Evolutionary conservation across 2,113 vertebrate species (phyloP), one percentile per base, ranked within the genome.

Genomic region (Cyprinus carpio): DNA sequence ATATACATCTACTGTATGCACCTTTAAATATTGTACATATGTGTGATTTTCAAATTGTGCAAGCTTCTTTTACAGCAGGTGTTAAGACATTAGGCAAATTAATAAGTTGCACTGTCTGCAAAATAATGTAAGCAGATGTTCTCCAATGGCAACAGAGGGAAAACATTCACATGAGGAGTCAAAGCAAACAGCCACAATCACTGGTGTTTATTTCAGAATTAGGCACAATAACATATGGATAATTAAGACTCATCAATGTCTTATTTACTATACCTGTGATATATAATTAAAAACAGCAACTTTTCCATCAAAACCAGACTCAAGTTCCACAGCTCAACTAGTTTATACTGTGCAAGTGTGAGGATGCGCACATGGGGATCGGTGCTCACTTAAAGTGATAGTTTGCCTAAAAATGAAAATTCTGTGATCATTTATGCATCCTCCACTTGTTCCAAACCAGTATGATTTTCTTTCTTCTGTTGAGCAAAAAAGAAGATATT

Each of bases 161-260:
- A 75, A 16, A 65, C n/a, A 54, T 54, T 43, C 29, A 78, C 46
- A 78, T 12, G 34, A 82, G 85, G 27, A 87, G 87, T 91, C 84
- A 88, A 91, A 89, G 84, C 75, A 58, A 75, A 90, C 62, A 64
- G 29, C 25, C 65, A 79, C 77, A 72, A 54, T 71, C 23, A 79
- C 31, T 27, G n/a, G 7, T n/a, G 49, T 69, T 71, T 51, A 72
- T 84, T 76, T 62, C 18, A 71, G 74, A 82, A 81, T 56, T 89
- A 92, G 90, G 90, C 89, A 91, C 90, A 90, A 86, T 90, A 88
- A 90, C 93, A 94, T 94, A 93, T 91, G 93, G 91, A 88, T 90
- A 93, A 94, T 94, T 93, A 94, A 90, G 89, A 85, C 84, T 86
- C 92, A 93, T 93, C 93, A 93, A 90, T 92, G 54, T 76, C 10